Conservation (phyloP, 2,113 vertebrate genomes). For the Pollimyrus isidori region DNA sequence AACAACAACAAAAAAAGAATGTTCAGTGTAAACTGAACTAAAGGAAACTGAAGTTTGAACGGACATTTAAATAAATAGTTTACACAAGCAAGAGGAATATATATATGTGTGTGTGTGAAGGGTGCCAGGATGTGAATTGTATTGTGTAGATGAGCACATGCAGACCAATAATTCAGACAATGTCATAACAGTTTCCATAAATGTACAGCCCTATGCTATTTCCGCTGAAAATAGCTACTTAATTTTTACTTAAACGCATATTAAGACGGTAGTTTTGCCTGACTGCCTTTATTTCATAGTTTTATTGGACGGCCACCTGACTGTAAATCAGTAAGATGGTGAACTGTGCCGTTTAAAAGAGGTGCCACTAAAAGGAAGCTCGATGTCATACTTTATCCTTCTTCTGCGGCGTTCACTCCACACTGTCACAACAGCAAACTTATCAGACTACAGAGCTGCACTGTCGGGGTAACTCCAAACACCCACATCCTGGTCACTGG, state of each 20-base stretch:
- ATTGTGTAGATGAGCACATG: not conserved
- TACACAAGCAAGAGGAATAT: not conserved
- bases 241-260: not conserved
- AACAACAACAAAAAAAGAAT: not conserved
- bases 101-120: not conserved
- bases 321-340: not conserved
- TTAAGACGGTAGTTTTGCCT: not conserved
- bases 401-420: not conserved
- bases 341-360: not conserved
- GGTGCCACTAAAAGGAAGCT: not conserved
- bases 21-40: not conserved
- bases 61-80: not conserved
- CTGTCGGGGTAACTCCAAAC: not conserved
- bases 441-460: not conserved
- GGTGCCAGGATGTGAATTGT: not conserved
- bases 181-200: not conserved
- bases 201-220: not conserved
- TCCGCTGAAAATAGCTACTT: not conserved
- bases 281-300: not conserved
- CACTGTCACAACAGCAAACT: not conserved
- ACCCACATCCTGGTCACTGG: not conserved
- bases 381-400: not conserved
- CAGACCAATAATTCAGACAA: not conserved
- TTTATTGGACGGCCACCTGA: not conserved
- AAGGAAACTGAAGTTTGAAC: not conserved